Base-by-base conservation (phyloP, 2,797 vertebrate species). In the Lutjanus campechanus region DNA sequence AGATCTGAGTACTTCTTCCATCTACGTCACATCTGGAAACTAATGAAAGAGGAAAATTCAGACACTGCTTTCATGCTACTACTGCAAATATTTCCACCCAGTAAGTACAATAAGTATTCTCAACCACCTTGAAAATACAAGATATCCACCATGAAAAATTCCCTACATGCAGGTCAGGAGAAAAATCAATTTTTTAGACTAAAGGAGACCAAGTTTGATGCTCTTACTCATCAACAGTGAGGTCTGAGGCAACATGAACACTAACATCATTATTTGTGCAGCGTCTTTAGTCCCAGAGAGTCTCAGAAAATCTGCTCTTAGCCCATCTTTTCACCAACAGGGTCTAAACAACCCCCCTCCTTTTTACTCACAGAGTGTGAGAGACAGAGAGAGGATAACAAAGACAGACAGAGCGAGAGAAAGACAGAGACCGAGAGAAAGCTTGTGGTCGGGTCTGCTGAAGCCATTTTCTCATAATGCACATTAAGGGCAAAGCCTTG, bases 381-480 rank as follows among this genome's bases (percentile, higher is more conserved):
- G 13, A 56, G 64, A 73, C 20, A 72, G 65, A 76, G 63, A 62
- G 63, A 76, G 80, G 75, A 71, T 82, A 81, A 83, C 71, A 86
- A 76, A 91, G 79, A 85, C 66, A 79, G 83, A 85, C 70, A 88
- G 58, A 55, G 75, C 0, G 20, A 86, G 75, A 87, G 71, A 90
- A 70, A 83, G 83, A 36, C 29, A 88, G 58, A 55, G 75, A 89
- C 67, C 0, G 20, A 86, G 75, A 87, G 71, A 90, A 70, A 83
- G 83, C 81, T 89, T 93, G 91, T 77, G 94, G 93, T 94, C 20
- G 69, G 54, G 72, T 92, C 94, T 95, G 94, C 81, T 89, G 88
- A 93, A 95, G 86, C 87, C 92, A 94, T 95, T 94, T 96, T 91
- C 91, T 93, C 85, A 88, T 94, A 93, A 94, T 89, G 92, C 88